These are phyloP conservation scores for Amphipyra berbera DNA, from an alignment of 2,888 invertebrate species.

Conservation along the genomic window DNA sequence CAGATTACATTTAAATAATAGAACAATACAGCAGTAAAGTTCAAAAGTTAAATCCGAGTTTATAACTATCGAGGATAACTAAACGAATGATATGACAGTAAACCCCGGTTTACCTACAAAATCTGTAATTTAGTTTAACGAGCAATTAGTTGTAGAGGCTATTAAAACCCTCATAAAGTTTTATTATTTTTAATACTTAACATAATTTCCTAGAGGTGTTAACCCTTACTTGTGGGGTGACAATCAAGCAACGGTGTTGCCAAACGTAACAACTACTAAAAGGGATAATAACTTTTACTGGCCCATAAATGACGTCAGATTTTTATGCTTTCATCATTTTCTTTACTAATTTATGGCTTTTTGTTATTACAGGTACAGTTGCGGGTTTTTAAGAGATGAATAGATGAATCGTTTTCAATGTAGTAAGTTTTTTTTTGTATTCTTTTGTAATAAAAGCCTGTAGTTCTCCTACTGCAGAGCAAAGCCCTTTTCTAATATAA, in stretches of 20 bases:
- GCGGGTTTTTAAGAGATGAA: constrained; percentile 13
- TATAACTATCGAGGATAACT: constrained; percentile 8
- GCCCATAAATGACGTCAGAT: constrained; percentile 32
- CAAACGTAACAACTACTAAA: constrained; percentile 27
- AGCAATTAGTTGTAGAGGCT: constrained; percentile 18
- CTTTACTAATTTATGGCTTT: constrained; percentile 43
- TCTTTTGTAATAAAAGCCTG: no score
- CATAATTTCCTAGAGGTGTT: constrained; percentile 32
- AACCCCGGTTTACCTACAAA: constrained; percentile 7
- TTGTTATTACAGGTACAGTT: constrained; percentile 45
- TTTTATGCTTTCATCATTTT: constrained; percentile 20
- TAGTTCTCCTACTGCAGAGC: no score
- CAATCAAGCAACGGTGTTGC: constrained; percentile 36
- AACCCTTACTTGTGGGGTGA: constrained; percentile 28
- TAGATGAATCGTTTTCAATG: not conserved
- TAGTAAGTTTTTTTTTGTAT: not conserved
- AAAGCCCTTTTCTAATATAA: no score
- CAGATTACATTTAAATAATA: no score
- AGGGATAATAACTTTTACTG: constrained; percentile 21
- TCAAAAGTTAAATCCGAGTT: not conserved
- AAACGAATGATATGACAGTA: not conserved
- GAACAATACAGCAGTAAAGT: not conserved
- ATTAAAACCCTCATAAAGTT: constrained; percentile 36
- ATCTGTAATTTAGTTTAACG: constrained; percentile 24
- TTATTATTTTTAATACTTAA: constrained; percentile 51